These are phyloP conservation scores for Calyptomena viridis DNA, from an alignment of 2,113 vertebrate genomes.

Conservation along the genomic window DNA sequence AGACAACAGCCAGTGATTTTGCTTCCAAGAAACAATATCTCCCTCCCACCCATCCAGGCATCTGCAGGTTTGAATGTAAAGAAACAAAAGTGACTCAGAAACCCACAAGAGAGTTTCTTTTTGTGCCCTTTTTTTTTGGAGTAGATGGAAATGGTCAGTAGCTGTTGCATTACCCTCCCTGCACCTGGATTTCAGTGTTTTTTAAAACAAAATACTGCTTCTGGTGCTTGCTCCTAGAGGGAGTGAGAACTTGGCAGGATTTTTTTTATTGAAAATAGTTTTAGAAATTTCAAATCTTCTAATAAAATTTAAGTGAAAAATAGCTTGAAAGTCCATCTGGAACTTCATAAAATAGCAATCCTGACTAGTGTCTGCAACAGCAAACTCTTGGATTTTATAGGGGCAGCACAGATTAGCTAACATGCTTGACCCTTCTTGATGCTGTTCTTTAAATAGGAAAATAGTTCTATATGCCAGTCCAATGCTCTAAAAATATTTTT, in stretches of 20 bases:
- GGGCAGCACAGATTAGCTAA: not conserved
- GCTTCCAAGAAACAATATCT: not conserved
- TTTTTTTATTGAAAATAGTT: not conserved
- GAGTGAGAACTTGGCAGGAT: not conserved
- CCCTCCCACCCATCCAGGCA: not conserved
- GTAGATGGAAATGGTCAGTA: not conserved
- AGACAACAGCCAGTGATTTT: constrained; percentile 33
- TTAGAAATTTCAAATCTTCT: not conserved
- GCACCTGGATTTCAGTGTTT: not conserved
- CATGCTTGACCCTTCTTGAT: not conserved
- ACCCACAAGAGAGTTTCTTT: not conserved
- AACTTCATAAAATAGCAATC: not conserved
- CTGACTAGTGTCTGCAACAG: not conserved
- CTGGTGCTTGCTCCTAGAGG: not conserved
- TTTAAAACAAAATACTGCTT: not conserved
- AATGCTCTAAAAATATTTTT: not conserved
- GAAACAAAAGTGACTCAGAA: constrained; percentile 36
- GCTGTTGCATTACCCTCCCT: not conserved
- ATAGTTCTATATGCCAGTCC: not conserved
- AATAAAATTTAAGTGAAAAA: not conserved
- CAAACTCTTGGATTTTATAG: not conserved
- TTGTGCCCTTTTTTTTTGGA: not conserved
- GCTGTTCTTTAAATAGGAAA: not conserved
- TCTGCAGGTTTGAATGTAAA: constrained; percentile 53
- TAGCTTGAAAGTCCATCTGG: not conserved